Evolutionary conservation across 1,140 invertebrate genomes (phyloP), one percentile per base, ranked within the genome.

Genomic region (Drosophila ambigua): DNA sequence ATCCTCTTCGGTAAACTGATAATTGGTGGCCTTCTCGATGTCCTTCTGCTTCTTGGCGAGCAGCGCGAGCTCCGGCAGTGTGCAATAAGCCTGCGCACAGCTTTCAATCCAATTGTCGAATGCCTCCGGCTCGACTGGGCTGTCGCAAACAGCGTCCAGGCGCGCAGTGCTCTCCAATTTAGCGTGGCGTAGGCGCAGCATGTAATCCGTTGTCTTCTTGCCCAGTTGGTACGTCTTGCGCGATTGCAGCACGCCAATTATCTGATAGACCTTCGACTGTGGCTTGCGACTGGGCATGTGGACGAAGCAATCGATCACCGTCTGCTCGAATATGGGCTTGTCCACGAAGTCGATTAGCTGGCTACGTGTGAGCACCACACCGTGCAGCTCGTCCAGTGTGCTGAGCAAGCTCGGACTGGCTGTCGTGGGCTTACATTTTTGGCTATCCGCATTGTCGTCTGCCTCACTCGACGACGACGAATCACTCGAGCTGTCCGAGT

Each of bases 71-170:
- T 39, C 48, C 7, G 79, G 71, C 39, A 64, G 2, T 0, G 23
- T 0, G 6, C 26, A 23, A 1, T 7, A 1, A 44, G 57, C 61
- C 5, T 50, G 20, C 23, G 52, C 20, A 8, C 57, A 80, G 5
- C 52, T 43, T 0, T 45, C 35, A 2, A 72, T 11, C 65, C 76
- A 83, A 8, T 28, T 2, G 4, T 11, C 0, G 20, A 84, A 72
- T 41, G 83, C 80, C 2, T 13, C 3, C 0, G 2, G 3, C 0
- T 44, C 50, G 3, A 71, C 46, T 0, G 69, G 50, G 9, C 63
- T 45, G 43, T 82, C 83, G 31, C 75, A 79, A 0, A 82, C 52
- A 13, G 51, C 52, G 28, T 79, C 48, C 58, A 83, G 64, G 0
- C 24, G 50, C 20, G 51, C 66, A 2, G 1, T 41, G 1, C 39